Percentiles rank a stretch among this genome's conserved stretches.
Conservation (phyloP, 2,888 invertebrate species). For the Leptinotarsa tumamoca region DNA sequence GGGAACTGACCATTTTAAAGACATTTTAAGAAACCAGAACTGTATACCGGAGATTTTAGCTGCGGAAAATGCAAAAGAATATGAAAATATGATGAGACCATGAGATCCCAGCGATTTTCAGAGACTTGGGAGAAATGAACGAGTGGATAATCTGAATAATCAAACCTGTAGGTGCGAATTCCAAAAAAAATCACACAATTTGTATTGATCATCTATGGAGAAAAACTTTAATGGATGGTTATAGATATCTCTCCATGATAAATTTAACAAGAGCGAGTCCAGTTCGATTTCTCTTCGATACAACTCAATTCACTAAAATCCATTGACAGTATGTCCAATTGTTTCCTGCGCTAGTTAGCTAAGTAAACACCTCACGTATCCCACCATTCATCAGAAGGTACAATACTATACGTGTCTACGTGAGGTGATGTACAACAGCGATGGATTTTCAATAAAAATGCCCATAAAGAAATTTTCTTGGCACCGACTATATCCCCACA, state of each 20-base stretch:
- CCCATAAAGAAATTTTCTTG: conserved; percentile 20
- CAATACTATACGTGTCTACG: conserved; percentile 52
- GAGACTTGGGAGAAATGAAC: too few species aligned
- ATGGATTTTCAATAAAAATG: conserved; percentile 50
- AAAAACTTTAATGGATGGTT: too few species aligned
- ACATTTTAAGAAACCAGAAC: too few species aligned
- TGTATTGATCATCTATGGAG: too few species aligned
- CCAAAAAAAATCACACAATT: too few species aligned
- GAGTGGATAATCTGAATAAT: too few species aligned
- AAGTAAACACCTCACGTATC: conserved; percentile 50
- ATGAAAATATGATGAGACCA: too few species aligned
- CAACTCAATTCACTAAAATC: conserved; percentile 33
- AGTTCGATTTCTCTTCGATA: conserved; percentile 1
- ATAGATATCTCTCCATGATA: neutral
- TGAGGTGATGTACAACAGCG: conserved; percentile 45
- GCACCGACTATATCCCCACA: conserved; percentile 4
- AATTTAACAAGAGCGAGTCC: neutral
- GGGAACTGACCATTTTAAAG: too few species aligned
- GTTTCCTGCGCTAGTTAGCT: conserved; percentile 41
- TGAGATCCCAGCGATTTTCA: too few species aligned
- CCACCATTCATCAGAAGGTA: conserved; percentile 51
- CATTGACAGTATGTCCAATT: conserved; percentile 33
- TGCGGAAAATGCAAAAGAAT: too few species aligned
- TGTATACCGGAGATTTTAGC: too few species aligned
- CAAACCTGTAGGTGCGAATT: too few species aligned